Conservation (phyloP, 2,113 vertebrate species). For the Pelusios castaneus region DNA sequence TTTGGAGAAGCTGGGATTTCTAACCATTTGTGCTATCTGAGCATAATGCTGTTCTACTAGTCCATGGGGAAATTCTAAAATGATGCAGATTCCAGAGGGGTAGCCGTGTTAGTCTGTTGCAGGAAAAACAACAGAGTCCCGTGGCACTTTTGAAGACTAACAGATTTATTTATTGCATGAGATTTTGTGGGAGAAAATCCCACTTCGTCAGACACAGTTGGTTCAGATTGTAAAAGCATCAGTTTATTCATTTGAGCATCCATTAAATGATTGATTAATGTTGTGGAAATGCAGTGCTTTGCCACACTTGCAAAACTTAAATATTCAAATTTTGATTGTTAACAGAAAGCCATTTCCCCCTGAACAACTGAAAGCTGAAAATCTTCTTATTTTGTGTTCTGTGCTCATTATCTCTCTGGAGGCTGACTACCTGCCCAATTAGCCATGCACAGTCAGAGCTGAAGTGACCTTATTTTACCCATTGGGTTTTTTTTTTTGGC, state of each 20-base stretch:
- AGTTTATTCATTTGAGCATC: slow-evolving; percentile 56
- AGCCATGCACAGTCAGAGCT: rapidly evolving
- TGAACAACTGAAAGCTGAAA: background rate
- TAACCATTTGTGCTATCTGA: slow-evolving; percentile 26
- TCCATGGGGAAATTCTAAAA: background rate
- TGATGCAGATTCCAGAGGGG: too few species aligned
- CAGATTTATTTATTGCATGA: too few species aligned
- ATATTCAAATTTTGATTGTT: background rate
- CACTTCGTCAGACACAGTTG: too few species aligned
- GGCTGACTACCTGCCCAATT: background rate
- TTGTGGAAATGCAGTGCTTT: slow-evolving; percentile 11
- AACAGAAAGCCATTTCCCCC: background rate
- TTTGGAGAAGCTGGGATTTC: slow-evolving; percentile 22
- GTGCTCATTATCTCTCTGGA: background rate
- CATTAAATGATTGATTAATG: slow-evolving; percentile 39
- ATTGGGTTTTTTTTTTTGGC: background rate
- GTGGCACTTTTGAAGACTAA: too few species aligned
- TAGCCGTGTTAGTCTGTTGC: too few species aligned
- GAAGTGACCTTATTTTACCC: slow-evolving; percentile 3
- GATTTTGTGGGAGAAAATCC: too few species aligned
- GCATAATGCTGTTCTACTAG: slow-evolving; percentile 30
- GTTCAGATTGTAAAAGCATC: slow-evolving; percentile 35
- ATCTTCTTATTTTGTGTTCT: background rate
- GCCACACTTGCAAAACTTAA: background rate
- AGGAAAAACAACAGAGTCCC: too few species aligned